Percentiles rank a stretch among this genome's conserved stretches.
Evolutionary conservation across 2,113 vertebrate species (phyloP).

Genomic region (Brienomyrus brachyistius): DNA sequence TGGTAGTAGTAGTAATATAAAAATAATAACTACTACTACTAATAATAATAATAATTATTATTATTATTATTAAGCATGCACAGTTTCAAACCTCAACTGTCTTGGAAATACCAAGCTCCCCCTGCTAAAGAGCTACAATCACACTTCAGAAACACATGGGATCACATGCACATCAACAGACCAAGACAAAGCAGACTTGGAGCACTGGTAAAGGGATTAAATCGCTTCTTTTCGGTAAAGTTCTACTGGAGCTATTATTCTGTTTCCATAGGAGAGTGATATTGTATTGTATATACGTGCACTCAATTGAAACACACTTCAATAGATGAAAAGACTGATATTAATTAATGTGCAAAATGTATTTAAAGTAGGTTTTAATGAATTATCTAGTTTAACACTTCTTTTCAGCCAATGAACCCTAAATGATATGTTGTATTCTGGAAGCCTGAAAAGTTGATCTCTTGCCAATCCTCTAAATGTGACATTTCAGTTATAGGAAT

Average conservation of each 20-base stretch:
- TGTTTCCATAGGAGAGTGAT: neutral
- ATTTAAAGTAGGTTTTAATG: neutral
- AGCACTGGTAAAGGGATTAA: neutral
- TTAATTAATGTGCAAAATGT: neutral
- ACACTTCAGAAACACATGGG: neutral
- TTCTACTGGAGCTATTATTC: conserved; percentile 3
- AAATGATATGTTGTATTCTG: neutral
- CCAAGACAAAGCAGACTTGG: neutral
- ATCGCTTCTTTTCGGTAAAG: neutral
- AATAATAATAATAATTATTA: neutral
- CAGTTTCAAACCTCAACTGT: neutral
- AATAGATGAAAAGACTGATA: neutral
- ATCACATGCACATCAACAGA: neutral
- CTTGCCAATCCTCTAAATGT: neutral
- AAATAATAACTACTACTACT: neutral
- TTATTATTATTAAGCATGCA: too few species aligned
- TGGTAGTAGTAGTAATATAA: too few species aligned
- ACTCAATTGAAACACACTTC: neutral
- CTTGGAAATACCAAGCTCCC: neutral
- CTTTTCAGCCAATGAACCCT: neutral
- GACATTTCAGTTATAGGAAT: neutral
- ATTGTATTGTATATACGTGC: neutral
- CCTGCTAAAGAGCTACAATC: neutral
- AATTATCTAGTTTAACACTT: neutral
- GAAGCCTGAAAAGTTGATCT: neutral